A percentile compares a stretch with the other conserved stretches of the same genome.
Evolutionary conservation across 1,140 invertebrate genomes (phyloP).

Genomic region (Pomacea maculata): DNA sequence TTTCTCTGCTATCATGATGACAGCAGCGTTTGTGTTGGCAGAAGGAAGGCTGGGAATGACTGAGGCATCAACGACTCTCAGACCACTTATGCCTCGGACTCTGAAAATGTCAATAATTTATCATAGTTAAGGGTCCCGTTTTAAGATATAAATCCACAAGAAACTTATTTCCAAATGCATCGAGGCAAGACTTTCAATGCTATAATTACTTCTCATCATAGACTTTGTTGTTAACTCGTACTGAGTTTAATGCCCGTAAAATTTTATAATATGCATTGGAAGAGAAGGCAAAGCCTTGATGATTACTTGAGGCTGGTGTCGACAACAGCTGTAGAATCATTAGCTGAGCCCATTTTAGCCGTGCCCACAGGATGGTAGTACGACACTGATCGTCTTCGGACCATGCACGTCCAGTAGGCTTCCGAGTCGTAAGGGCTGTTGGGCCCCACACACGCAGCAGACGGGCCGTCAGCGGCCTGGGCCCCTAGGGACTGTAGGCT

Average conservation of each 20-base stretch:
- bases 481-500: conserved; percentile 25
- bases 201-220: neutral
- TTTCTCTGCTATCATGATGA: conserved; percentile 89
- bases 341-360: conserved; percentile 90
- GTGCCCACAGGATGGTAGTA: conserved; percentile 90
- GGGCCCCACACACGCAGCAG: conserved; percentile 23
- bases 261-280: no score
- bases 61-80: conserved; percentile 51
- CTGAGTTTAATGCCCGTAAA: neutral
- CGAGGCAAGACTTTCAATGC: neutral
- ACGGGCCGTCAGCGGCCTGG: conserved; percentile 15
- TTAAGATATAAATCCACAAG: neutral
- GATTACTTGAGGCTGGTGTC: conserved; percentile 74
- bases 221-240: neutral
- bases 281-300: conserved; percentile 12
- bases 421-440: conserved; percentile 41
- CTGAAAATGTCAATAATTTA: neutral
- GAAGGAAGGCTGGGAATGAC: conserved; percentile 46
- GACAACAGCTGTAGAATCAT: conserved; percentile 86
- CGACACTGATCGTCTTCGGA: conserved; percentile 67
- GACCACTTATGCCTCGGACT: conserved; percentile 33
- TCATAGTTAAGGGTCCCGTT: neutral
- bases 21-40: conserved; percentile 83
- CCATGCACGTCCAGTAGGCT: conserved; percentile 61
- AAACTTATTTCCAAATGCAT: neutral